A percentile compares a stretch with the other conserved stretches of the same genome.
Evolutionary conservation across 2,888 invertebrate genomes (phyloP).

Genomic region (Megaustenia siamemsis): DNA sequence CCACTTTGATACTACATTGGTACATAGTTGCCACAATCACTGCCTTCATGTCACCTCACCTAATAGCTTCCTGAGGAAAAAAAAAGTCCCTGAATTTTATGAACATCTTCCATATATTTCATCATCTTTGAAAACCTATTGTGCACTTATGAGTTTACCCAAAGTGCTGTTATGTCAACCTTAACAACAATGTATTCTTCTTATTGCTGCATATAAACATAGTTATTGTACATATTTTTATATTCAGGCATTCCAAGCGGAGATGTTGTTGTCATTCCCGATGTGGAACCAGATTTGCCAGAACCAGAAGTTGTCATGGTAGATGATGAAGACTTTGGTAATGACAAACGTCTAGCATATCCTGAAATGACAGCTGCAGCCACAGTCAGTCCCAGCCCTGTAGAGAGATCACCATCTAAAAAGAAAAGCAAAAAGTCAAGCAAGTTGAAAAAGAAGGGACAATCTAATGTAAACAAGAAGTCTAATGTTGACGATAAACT

Average conservation of each 20-base stretch:
- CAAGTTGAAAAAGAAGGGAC: not conserved
- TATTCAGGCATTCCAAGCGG: not conserved
- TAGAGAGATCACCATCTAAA: not conserved
- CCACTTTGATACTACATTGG: too few relatives aligned
- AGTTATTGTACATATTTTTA: not conserved
- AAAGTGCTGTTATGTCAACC: too few relatives aligned
- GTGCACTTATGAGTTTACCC: too few relatives aligned
- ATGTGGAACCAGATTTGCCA: conserved; percentile 31
- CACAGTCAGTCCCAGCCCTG: too few relatives aligned
- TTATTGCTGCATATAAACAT: not conserved
- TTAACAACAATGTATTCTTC: too few relatives aligned
- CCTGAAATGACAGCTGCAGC: not conserved
- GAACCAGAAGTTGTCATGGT: conserved; percentile 42
- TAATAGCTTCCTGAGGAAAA: too few relatives aligned
- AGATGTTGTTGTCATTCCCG: conserved; percentile 44
- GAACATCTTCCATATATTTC: too few relatives aligned
- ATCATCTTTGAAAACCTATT: too few relatives aligned
- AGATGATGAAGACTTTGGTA: conserved; percentile 38
- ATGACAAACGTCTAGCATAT: not conserved
- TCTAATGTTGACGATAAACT: too few relatives aligned
- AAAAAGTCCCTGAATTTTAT: too few relatives aligned
- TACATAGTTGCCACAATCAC: too few relatives aligned
- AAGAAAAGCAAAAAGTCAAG: not conserved
- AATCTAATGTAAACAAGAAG: not conserved
- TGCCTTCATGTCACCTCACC: too few relatives aligned